Conservation (phyloP, 2,888 invertebrate species). For the Cremastinae sp. region DNA sequence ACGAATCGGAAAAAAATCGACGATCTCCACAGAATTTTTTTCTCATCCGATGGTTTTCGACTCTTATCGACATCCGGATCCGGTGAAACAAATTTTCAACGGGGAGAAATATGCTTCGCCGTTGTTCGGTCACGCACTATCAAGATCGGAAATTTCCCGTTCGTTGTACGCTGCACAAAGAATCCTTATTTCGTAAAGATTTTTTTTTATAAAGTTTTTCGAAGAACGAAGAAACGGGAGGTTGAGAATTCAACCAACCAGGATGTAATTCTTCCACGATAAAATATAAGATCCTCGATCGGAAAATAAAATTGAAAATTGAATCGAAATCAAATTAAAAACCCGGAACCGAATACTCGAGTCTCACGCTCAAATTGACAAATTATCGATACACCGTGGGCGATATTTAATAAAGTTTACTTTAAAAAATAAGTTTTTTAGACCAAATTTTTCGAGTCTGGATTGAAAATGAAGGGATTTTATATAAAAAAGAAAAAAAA, state of each 20-base stretch:
- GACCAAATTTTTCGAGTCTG: no score
- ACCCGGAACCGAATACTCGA: no score
- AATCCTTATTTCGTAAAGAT: slow-evolving; percentile 4
- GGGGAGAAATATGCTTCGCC: neutral
- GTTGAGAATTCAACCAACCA: neutral
- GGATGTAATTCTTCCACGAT: no score
- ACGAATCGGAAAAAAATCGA: slow-evolving; percentile 5
- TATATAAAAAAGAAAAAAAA: no score
- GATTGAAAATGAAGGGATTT: no score
- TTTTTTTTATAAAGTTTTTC: slow-evolving; percentile 9
- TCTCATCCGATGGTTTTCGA: neutral
- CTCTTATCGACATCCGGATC: slow-evolving; percentile 55
- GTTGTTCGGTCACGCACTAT: slow-evolving; percentile 34
- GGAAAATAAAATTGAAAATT: no score
- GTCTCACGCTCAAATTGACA: neutral
- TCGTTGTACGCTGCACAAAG: slow-evolving; percentile 20
- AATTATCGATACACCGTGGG: no score
- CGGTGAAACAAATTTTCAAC: slow-evolving; percentile 45
- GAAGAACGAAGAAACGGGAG: slow-evolving; percentile 8
- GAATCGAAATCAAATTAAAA: no score
- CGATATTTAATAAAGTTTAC: no score
- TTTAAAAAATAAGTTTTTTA: no score
- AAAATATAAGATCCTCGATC: neutral
- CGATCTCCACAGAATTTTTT: neutral
- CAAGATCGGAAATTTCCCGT: slow-evolving; percentile 47